These are phyloP conservation scores for Gymnothorax reevesii DNA, from an alignment of 2,797 vertebrate species.

Conservation along the genomic window DNA sequence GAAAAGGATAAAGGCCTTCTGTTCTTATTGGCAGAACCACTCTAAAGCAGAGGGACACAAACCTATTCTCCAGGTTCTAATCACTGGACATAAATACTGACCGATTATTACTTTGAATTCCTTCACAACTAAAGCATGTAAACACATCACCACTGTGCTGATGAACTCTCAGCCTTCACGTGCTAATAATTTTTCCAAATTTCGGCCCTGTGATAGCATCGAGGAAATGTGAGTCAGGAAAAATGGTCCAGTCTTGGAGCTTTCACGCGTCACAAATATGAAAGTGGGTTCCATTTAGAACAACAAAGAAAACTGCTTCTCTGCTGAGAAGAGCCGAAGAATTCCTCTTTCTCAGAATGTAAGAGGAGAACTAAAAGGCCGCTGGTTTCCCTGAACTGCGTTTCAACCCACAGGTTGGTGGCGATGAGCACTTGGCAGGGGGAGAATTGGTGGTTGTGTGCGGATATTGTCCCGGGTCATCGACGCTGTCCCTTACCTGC, in stretches of 20 bases:
- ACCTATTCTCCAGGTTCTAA: constrained; percentile 6
- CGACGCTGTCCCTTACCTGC: constrained; percentile 58
- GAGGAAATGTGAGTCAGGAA: no score
- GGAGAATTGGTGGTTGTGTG: constrained; percentile 37
- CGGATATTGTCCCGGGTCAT: constrained; percentile 48
- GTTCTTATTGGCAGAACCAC: background rate
- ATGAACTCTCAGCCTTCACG: background rate
- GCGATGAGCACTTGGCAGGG: background rate
- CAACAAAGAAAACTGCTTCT: no score
- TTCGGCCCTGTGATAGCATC: no score
- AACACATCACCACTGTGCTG: background rate
- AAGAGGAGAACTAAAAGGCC: constrained; percentile 3
- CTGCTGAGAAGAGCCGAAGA: no score
- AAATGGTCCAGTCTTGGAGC: no score
- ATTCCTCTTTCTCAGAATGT: no score
- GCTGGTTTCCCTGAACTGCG: constrained; percentile 11
- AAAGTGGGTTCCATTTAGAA: no score
- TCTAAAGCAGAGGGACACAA: background rate
- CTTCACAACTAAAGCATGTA: background rate
- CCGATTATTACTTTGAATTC: background rate
- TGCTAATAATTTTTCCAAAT: background rate
- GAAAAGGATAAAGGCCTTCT: background rate
- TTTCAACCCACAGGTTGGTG: background rate
- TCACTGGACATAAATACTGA: background rate
- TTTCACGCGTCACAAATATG: no score